phyloP scores from a whole-genome alignment of 1,140 invertebrate genomes.

The Zaprionus ornatus region DNA sequence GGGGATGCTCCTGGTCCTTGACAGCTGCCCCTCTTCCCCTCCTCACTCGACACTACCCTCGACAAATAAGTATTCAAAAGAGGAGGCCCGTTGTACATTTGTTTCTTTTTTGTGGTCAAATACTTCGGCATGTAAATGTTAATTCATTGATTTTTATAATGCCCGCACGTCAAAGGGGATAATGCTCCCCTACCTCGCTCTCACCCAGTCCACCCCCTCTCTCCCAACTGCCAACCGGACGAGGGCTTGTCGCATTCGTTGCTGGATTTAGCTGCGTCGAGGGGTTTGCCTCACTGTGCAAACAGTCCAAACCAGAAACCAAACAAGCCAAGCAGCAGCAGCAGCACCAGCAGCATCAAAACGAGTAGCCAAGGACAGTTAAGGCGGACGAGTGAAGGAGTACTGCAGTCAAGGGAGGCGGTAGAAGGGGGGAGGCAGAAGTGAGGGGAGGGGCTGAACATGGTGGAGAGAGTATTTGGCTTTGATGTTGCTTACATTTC shows the following conservation, averaged over 20 bases:
- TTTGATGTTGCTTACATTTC: constrained; percentile 82
- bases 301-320: constrained; percentile 60
- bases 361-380: constrained; percentile 20
- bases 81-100: constrained; percentile 70
- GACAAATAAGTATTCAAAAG: constrained; percentile 44
- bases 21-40: not conserved
- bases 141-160: constrained; percentile 82
- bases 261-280: constrained; percentile 18
- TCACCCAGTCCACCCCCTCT: not conserved
- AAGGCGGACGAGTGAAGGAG: constrained; percentile 8
- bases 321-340: constrained; percentile 20
- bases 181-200: not conserved
- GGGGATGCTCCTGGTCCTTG: constrained; percentile 37
- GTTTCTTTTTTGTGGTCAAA: constrained; percentile 82
- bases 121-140: constrained; percentile 80
- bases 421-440: not conserved
- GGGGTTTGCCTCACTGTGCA: constrained; percentile 41
- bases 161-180: constrained; percentile 54
- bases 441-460: not conserved
- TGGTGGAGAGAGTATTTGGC: constrained; percentile 49
- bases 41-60: not conserved
- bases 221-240: not conserved
- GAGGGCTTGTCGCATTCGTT: constrained; percentile 25
- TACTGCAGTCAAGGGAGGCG: not conserved
- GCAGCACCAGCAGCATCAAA: not conserved